These are phyloP conservation scores for Latheticus oryzae DNA, from an alignment of 2,888 invertebrate species.

Conservation along the genomic window DNA sequence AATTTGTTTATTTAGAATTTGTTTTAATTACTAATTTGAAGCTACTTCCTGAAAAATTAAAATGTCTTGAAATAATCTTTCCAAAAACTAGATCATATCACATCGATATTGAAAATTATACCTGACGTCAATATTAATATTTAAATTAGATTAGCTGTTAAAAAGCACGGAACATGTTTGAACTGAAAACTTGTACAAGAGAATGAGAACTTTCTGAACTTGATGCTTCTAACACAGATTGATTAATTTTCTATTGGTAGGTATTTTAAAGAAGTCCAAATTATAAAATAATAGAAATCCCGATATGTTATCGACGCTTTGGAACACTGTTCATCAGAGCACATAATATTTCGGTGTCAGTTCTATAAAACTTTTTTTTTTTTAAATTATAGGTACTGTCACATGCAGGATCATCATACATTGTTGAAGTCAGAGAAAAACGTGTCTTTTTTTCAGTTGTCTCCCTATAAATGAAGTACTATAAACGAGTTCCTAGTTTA, in stretches of 20 bases:
- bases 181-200: slow-evolving; percentile 4
- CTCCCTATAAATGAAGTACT: neutral
- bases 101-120: slow-evolving; percentile 11
- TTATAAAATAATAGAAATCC: slow-evolving; percentile 1
- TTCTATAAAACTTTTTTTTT: neutral
- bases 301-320: slow-evolving; percentile 1
- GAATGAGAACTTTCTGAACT: slow-evolving; percentile 1
- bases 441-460: neutral
- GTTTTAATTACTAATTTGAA: no score
- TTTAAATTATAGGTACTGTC: no score
- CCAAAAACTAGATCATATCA: slow-evolving; percentile 1
- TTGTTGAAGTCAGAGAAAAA: no score
- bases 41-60: slow-evolving; percentile 8
- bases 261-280: neutral
- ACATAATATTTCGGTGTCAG: neutral
- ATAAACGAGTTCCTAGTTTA: no score
- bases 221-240: no score
- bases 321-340: neutral
- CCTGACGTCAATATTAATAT: slow-evolving; percentile 21
- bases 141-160: slow-evolving; percentile 20
- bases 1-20: no score
- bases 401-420: no score
- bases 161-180: slow-evolving; percentile 8
- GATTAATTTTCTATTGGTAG: slow-evolving; percentile 9
- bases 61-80: slow-evolving; percentile 10